phyloP scores from a whole-genome alignment of 2,888 invertebrate species.

The Hipparchia semele region DNA sequence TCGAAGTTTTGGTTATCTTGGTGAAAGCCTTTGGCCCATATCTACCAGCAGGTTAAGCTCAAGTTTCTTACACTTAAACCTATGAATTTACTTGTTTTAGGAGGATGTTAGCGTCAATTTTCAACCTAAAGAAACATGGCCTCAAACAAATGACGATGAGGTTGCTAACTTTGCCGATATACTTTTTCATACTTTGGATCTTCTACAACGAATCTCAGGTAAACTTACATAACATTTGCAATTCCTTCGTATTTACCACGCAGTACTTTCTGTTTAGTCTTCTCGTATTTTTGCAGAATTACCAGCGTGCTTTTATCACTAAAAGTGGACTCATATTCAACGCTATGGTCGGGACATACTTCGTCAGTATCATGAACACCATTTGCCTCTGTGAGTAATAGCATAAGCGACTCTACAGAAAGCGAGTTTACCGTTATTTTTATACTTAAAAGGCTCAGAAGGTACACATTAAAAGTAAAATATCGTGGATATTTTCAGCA shows the following conservation, averaged over 20 bases:
- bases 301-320: slow-evolving; percentile 87
- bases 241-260: too few relatives aligned
- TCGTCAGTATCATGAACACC: slow-evolving; percentile 87
- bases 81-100: slow-evolving; percentile 71
- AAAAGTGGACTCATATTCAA: slow-evolving; percentile 88
- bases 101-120: slow-evolving; percentile 89
- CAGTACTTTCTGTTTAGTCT: background rate
- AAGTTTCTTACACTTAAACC: too few relatives aligned
- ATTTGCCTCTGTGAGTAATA: slow-evolving; percentile 86
- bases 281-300: slow-evolving; percentile 64
- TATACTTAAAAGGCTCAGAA: too few relatives aligned
- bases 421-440: background rate
- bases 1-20: too few relatives aligned
- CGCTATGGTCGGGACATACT: slow-evolving; percentile 86
- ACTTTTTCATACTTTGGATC: slow-evolving; percentile 89
- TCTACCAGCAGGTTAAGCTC: too few relatives aligned
- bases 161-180: slow-evolving; percentile 88
- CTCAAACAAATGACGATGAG: slow-evolving; percentile 89
- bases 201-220: slow-evolving; percentile 89
- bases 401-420: background rate
- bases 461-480: too few relatives aligned
- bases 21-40: too few relatives aligned
- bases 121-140: slow-evolving; percentile 90
- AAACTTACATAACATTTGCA: slow-evolving; percentile 31
- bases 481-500: too few relatives aligned